Conservation (phyloP, 2,113 vertebrate species). For the Trematomus loennbergii region DNA sequence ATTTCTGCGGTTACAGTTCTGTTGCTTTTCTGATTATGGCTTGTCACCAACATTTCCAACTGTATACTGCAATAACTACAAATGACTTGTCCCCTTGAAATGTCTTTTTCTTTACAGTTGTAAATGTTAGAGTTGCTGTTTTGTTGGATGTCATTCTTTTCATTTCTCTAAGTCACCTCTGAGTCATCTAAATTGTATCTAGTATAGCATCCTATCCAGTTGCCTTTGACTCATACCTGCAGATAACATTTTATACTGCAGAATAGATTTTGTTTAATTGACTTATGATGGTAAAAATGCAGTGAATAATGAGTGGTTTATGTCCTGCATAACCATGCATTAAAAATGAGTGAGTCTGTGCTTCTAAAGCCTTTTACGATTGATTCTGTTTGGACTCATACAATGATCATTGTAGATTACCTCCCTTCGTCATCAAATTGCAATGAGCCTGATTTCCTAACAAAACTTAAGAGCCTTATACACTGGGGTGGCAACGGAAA, state of each 20-base stretch:
- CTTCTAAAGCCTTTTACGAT: conserved; percentile 2
- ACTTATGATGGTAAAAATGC: neutral
- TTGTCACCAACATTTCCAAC: neutral
- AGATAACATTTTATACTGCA: neutral
- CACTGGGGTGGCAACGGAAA: neutral
- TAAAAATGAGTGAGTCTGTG: neutral
- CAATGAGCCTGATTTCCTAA: neutral
- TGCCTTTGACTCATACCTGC: neutral
- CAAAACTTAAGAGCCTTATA: neutral
- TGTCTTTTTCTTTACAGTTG: too few relatives aligned
- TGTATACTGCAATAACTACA: too few relatives aligned
- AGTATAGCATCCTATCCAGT: neutral
- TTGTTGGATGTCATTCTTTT: too few relatives aligned
- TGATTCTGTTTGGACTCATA: neutral
- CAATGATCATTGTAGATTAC: conserved; percentile 12
- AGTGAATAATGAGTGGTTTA: neutral
- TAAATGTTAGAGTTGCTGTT: too few relatives aligned
- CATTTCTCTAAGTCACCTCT: too few relatives aligned
- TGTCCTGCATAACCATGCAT: neutral
- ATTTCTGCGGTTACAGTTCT: neutral
- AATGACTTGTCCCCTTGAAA: too few relatives aligned
- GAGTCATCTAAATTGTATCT: too few relatives aligned
- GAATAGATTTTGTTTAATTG: neutral
- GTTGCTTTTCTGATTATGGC: neutral
- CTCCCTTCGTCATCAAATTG: conserved; percentile 1